Conservation (phyloP, 2,113 vertebrate species). For the Rhynchomys soricoides region DNA sequence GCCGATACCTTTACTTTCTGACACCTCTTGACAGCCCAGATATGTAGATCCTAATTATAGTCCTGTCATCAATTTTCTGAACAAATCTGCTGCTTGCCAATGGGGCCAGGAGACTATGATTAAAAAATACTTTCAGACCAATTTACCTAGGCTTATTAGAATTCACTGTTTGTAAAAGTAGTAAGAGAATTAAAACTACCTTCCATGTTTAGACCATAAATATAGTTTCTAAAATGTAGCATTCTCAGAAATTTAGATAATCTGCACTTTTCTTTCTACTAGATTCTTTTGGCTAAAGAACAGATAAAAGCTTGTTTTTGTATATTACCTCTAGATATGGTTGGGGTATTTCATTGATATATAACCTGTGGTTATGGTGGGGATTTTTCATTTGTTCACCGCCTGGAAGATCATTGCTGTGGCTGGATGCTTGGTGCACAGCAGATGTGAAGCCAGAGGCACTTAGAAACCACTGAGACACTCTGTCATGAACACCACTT, state of each 20-base stretch:
- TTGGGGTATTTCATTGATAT: constrained; percentile 9
- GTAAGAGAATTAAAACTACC: neutral
- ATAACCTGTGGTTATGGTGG: neutral
- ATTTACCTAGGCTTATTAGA: neutral
- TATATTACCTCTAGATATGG: neutral
- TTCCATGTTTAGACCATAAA: neutral
- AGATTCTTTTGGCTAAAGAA: neutral
- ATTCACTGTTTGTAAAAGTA: neutral
- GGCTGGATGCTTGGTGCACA: neutral
- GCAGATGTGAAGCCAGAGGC: constrained; percentile 20
- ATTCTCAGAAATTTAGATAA: constrained; percentile 26
- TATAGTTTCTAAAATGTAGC: neutral
- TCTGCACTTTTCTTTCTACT: neutral
- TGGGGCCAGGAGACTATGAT: neutral
- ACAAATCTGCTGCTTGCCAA: neutral
- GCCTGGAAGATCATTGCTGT: neutral
- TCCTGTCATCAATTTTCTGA: neutral
- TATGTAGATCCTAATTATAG: neutral
- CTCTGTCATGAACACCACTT: neutral
- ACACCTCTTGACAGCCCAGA: neutral
- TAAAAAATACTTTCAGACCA: neutral
- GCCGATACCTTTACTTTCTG: neutral
- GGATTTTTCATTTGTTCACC: constrained; percentile 5
- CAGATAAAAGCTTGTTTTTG: constrained; percentile 34
- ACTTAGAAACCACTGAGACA: neutral